These are phyloP conservation scores for Cyclina sinensis DNA, from an alignment of 1,140 invertebrate species.

Conservation along the genomic window DNA sequence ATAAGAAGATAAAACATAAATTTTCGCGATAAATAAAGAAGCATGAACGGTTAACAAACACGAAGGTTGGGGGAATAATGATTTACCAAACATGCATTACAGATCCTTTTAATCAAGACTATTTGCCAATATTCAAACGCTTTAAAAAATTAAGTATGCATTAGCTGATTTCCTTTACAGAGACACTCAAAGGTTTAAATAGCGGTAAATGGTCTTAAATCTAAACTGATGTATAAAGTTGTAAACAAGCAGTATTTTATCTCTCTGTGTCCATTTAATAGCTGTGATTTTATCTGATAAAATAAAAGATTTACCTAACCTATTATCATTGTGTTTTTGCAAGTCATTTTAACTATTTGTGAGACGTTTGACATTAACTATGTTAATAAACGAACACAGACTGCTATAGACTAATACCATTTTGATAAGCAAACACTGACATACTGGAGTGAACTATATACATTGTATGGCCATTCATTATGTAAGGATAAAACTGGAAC, in stretches of 20 bases:
- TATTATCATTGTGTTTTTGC: not conserved
- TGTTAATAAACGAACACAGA: too few relatives aligned
- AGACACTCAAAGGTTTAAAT: not conserved
- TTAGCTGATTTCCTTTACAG: not conserved
- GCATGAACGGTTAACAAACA: not conserved
- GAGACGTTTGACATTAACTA: too few relatives aligned
- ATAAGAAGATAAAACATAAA: slow-evolving; percentile 19
- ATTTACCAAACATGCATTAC: not conserved
- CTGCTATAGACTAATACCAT: too few relatives aligned
- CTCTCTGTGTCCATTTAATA: not conserved
- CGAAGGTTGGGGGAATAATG: not conserved
- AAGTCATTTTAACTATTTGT: not conserved
- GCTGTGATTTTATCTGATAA: not conserved
- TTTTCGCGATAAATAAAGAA: not conserved
- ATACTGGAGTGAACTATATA: too few relatives aligned
- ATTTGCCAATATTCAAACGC: slow-evolving; percentile 22
- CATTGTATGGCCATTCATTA: too few relatives aligned
- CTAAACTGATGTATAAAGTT: not conserved
- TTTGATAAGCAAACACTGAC: too few relatives aligned
- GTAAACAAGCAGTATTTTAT: not conserved
- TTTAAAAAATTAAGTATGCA: slow-evolving; percentile 21
- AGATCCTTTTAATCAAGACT: slow-evolving; percentile 9
- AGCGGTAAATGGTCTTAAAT: not conserved
- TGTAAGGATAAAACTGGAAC: too few relatives aligned
- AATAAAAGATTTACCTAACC: not conserved